Conservation (phyloP, 2,113 vertebrate species). For the Elachura formosa region DNA sequence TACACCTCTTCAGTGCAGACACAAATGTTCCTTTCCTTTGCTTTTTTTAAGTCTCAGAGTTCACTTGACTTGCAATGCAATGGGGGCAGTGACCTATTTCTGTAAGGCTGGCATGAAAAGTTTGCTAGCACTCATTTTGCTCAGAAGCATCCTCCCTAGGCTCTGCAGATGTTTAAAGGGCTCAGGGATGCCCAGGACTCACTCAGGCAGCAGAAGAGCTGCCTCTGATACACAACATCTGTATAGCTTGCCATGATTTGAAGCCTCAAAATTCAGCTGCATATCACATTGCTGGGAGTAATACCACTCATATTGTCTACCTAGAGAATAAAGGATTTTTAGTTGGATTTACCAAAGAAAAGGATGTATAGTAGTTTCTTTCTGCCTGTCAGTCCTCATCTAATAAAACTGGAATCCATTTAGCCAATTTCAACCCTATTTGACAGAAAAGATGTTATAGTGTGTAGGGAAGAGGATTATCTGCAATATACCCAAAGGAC, state of each 20-base stretch:
- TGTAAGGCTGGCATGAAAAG: not conserved
- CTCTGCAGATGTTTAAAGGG: not conserved
- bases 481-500: not conserved
- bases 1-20: not conserved
- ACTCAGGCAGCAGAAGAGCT: not conserved
- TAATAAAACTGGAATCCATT: slow-evolving; percentile 1
- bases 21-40: not conserved
- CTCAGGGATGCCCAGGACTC: not conserved
- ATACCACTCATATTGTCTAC: not conserved
- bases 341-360: slow-evolving; percentile 25
- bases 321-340: slow-evolving; percentile 5
- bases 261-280: not conserved
- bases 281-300: not conserved
- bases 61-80: not conserved
- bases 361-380: not conserved
- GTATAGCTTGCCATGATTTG: not conserved
- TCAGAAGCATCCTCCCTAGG: not conserved
- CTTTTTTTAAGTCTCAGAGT: not conserved
- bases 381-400: slow-evolving; percentile 30
- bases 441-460: not conserved
- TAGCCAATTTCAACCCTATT: slow-evolving; percentile 11
- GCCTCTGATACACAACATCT: not conserved
- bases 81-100: not conserved
- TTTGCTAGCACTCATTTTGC: not conserved
- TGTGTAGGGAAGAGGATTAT: slow-evolving; percentile 1